Evolutionary conservation across 2,888 invertebrate species (phyloP), one percentile per base, ranked within the genome.

Genomic region (Heliconius charithonia): DNA sequence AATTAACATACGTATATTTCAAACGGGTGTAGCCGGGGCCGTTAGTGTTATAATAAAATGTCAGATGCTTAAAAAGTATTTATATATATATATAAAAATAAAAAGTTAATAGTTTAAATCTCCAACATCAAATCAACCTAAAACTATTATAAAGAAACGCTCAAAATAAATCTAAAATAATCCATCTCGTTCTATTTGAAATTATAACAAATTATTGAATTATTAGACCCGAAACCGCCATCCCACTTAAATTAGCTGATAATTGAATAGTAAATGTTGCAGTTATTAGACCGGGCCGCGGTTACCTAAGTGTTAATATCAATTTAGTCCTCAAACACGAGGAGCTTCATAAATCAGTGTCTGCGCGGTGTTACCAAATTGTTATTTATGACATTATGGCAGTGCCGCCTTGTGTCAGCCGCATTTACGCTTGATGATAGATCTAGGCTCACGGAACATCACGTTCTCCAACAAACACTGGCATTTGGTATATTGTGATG

Each of bases 401-500:
- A 78, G 69, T 76, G 63, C 81, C 79, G 79, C 79, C 76, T 82
- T 72, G 74, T 79, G 82, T 81, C 82, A 82, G 79, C 66, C 76
- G 41, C 82, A 75, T 81, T 80, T 78, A 78, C 78, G 72, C 75
- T 70, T 65, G 56, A 80, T 82, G 82, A 82, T 82, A 79, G 78
- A 82, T 82, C 77, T 81, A 80, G 76, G 79, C 78, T 81, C 73
- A 77, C 76, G 75, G 73, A 72, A 71, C 73, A 69, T 76, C 79
- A 79, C 76, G 76, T 71, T 37, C 62, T 73, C 41, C 41, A 59
- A 67, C 73, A 73, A 78, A 73, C 67, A 73, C 56, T 22, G 63
- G 62, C 37, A 45, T 27, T 41, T 7, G 27, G 22, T 63, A 12
- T 74, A 27, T 25, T 16, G 51, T 51, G 51, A 62, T 73, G 59